Evolutionary conservation across 2,888 invertebrate genomes (phyloP).

Genomic region (Rapana venosa): DNA sequence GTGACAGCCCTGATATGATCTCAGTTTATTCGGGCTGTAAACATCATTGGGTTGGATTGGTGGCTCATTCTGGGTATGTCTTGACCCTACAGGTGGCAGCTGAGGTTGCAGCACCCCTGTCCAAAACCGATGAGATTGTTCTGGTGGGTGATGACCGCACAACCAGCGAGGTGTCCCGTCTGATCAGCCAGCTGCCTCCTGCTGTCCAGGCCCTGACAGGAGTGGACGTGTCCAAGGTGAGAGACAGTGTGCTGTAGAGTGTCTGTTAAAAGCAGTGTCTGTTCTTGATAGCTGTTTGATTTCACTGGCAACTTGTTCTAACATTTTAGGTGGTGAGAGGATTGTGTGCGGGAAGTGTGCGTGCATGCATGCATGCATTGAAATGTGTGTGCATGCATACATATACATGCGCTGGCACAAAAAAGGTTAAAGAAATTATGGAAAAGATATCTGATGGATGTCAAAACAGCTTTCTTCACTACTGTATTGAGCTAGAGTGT

Average conservation of each 20-base stretch:
- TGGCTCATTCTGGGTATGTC: too few species aligned
- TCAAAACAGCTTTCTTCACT: not conserved
- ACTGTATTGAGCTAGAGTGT: not conserved
- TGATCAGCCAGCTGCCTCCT: conserved; percentile 94
- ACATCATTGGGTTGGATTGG: not conserved
- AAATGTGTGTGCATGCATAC: not conserved
- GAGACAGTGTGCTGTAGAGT: not conserved
- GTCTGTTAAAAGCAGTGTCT: not conserved
- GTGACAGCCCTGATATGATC: too few species aligned
- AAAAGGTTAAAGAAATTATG: not conserved
- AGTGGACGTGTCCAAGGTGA: conserved; percentile 85
- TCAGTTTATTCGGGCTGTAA: too few species aligned
- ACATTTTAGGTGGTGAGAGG: not conserved
- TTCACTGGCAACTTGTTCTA: too few species aligned
- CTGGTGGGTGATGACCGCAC: conserved; percentile 89
- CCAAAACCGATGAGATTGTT: conserved; percentile 97
- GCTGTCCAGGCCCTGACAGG: conserved; percentile 96
- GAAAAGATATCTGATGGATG: not conserved
- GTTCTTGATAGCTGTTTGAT: not conserved
- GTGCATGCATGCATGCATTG: not conserved
- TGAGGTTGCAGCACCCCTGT: conserved; percentile 94
- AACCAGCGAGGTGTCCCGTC: conserved; percentile 90
- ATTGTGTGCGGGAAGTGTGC: not conserved
- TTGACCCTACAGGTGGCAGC: conserved; percentile 89
- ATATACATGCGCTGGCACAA: not conserved